Evolutionary conservation across 2,797 vertebrate genomes (phyloP), one percentile per base, ranked within the genome.

Genomic region (Xenopus petersii): DNA sequence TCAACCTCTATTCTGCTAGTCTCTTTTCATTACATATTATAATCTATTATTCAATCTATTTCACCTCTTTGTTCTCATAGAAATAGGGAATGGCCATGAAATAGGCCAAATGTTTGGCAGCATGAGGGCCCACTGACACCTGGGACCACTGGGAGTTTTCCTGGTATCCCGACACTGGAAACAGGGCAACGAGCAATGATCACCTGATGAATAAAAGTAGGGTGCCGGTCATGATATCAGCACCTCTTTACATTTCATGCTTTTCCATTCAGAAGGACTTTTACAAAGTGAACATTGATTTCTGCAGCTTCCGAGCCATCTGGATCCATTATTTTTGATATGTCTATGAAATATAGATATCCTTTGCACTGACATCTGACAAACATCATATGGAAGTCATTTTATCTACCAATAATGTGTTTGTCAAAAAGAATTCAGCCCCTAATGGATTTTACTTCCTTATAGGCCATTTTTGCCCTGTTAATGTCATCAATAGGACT

Each of bases 281-380:
- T 36, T 17, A 82, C 79, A 87, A 77, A 87, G 73, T 86, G 81
- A 80, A 74, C 92, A 94, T 93, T 91, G 93, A 94, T 93, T 93
- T 89, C 81, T 80, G 81, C 82, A 82, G 86, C 88, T 87, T 88
- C 58, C 83, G 88, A 82, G 81, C 88, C 91, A 94, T 94, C 91
- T 88, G 86, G 88, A 88, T 93, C 91, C 89, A 91, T 95, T 93
- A 91, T 93, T 95, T 93, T 93, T 90, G 87, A 92, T 94, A 95
- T 95, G 91, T 85, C 90, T 91, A 86, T 93, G 92, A 94, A 94
- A 94, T 93, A 87, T 89, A 87, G 91, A 88, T 91, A 88, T 94
- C 91, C 92, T 81, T 89, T 84, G 81, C 82, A 75, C 89, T 93
- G 93, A 92, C 89, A 93, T 92, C 93, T 94, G 92, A 93, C 92